Conservation (phyloP, 1,140 invertebrate species). For the Drosophila pallidifrons region DNA sequence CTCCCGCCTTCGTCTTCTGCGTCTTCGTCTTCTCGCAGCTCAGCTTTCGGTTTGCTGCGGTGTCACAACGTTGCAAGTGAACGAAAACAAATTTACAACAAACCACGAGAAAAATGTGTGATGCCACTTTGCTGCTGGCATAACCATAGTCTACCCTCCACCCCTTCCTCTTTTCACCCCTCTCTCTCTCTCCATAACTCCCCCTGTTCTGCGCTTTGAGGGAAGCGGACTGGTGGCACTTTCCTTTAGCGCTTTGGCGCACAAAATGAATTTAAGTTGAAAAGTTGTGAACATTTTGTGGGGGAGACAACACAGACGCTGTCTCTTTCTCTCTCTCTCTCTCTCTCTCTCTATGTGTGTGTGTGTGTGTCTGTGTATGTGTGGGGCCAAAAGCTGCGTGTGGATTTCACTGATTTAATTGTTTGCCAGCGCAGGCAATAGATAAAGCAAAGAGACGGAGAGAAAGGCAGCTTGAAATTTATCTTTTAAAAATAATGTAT, state of each 20-base stretch:
- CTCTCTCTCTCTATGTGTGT: not conserved
- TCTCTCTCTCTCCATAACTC: not conserved
- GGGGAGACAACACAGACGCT: slow-evolving; percentile 1
- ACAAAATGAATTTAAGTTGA: slow-evolving; percentile 82
- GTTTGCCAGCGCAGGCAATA: slow-evolving; percentile 50
- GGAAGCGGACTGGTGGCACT: slow-evolving; percentile 9
- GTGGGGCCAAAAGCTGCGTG: slow-evolving; percentile 64
- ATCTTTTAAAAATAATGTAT: slow-evolving; percentile 83
- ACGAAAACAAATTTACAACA: slow-evolving; percentile 83
- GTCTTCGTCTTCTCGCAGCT: not conserved
- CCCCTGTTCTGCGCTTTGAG: not conserved
- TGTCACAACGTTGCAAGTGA: slow-evolving; percentile 79
- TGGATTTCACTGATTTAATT: slow-evolving; percentile 83
- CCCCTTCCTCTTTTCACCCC: no score
- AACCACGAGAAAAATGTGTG: slow-evolving; percentile 79
- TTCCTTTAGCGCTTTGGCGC: slow-evolving; percentile 55
- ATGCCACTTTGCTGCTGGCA: slow-evolving; percentile 65
- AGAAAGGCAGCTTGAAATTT: slow-evolving; percentile 65
- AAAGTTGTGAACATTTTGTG: slow-evolving; percentile 82
- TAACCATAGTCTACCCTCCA: slow-evolving; percentile 8
- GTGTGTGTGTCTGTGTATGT: no score
- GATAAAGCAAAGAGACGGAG: slow-evolving; percentile 5
- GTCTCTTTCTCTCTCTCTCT: not conserved
- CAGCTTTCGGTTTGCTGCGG: slow-evolving; percentile 38
- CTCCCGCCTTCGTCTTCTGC: not conserved